A percentile compares a stretch with the other conserved stretches of the same genome.
These are phyloP conservation scores for Trichogramma pretiosum DNA, from an alignment of 1,140 invertebrate species.

Conservation along the genomic window DNA sequence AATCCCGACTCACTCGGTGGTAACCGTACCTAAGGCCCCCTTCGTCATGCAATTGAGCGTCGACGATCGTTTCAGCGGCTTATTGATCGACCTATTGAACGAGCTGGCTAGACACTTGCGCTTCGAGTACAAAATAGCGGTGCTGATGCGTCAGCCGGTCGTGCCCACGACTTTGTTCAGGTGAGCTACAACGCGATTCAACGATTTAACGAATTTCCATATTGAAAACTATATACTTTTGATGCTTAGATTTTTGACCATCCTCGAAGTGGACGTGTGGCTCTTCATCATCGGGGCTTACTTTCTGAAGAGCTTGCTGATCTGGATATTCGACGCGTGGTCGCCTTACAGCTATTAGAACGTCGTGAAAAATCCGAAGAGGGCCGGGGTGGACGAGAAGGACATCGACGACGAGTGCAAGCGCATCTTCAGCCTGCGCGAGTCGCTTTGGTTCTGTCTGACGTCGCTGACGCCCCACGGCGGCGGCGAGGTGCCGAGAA, in stretches of 20 bases:
- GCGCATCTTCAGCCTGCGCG: slow-evolving; percentile 87
- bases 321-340: slow-evolving; percentile 93
- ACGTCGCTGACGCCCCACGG: slow-evolving; percentile 93
- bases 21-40: slow-evolving; percentile 70
- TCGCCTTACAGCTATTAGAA: slow-evolving; percentile 95
- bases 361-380: slow-evolving; percentile 47
- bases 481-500: slow-evolving; percentile 92
- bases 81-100: slow-evolving; percentile 85
- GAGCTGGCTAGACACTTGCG: slow-evolving; percentile 70
- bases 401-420: slow-evolving; percentile 93
- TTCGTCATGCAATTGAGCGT: slow-evolving; percentile 67
- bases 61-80: slow-evolving; percentile 68
- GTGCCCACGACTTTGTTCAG: slow-evolving; percentile 84
- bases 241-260: slow-evolving; percentile 70
- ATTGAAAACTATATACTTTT: too few relatives aligned
- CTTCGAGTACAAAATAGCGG: slow-evolving; percentile 80
- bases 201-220: background rate
- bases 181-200: slow-evolving; percentile 19
- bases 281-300: slow-evolving; percentile 90
- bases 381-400: too few relatives aligned
- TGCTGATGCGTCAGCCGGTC: slow-evolving; percentile 75
- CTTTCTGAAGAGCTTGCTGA: slow-evolving; percentile 84
- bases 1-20: slow-evolving; percentile 71
- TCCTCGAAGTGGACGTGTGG: slow-evolving; percentile 93
- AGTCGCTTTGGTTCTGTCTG: slow-evolving; percentile 98